Evolutionary conservation across 2,113 vertebrate species (phyloP).

Genomic region (Aspiorhynchus laticeps): DNA sequence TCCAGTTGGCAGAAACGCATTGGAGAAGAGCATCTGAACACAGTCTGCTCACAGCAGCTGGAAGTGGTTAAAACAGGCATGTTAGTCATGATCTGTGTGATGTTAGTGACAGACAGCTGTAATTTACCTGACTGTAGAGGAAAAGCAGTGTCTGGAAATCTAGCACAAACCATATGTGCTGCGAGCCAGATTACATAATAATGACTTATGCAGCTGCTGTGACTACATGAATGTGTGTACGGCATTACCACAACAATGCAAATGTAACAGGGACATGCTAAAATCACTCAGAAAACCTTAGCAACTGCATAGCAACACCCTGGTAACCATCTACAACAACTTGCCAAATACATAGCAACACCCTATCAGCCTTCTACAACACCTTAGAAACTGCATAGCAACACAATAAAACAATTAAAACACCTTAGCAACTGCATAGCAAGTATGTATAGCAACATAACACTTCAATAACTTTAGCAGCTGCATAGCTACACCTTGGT

Average conservation of each 20-base stretch:
- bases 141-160: conserved; percentile 9
- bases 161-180: conserved; percentile 6
- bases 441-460: background rate
- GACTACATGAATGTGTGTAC: background rate
- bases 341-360: background rate
- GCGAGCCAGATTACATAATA: conserved; percentile 9
- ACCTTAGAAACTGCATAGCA: background rate
- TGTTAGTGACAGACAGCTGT: conserved; percentile 47
- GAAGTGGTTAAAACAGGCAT: conserved; percentile 18
- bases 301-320: background rate
- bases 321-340: background rate
- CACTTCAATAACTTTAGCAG: background rate
- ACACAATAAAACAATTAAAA: background rate
- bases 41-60: conserved; percentile 33
- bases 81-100: background rate
- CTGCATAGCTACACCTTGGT: background rate
- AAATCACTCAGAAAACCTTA: background rate
- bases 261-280: background rate
- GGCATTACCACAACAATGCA: background rate
- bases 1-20: background rate
- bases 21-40: background rate
- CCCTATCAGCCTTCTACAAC: too few species aligned
- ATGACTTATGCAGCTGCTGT: background rate
- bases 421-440: background rate
- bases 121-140: conserved; percentile 46